Percentiles rank a stretch among this genome's conserved stretches.
Evolutionary conservation across 2,113 vertebrate species (phyloP).

Genomic region (Donacobius atricapilla): DNA sequence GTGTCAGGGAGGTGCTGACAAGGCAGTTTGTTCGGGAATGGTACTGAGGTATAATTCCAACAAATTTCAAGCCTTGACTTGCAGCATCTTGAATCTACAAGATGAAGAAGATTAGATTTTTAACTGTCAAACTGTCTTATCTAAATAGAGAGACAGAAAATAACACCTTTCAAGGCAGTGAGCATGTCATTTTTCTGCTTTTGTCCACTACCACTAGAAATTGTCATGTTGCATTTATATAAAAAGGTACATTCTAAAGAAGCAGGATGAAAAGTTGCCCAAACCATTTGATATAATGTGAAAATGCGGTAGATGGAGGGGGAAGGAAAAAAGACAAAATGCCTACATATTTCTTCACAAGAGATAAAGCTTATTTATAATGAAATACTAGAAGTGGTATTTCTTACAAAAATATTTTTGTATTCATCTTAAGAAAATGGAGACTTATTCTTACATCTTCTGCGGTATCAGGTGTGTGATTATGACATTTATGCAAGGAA

Average conservation of each 20-base stretch:
- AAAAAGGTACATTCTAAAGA: background rate
- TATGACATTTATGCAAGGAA: background rate
- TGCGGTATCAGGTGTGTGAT: background rate
- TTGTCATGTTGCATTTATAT: background rate
- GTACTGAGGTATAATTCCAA: slow-evolving; percentile 89
- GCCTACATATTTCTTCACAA: background rate
- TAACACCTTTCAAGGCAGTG: slow-evolving; percentile 16
- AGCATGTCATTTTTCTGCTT: slow-evolving; percentile 16
- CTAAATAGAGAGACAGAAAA: slow-evolving; percentile 46
- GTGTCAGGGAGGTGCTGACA: slow-evolving; percentile 59
- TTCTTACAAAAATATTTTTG: background rate
- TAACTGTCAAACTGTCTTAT: slow-evolving; percentile 55
- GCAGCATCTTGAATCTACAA: slow-evolving; percentile 93
- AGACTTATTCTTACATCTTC: background rate
- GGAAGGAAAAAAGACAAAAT: background rate
- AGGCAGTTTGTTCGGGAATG: slow-evolving; percentile 54
- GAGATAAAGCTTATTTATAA: background rate
- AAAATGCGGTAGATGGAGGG: background rate
- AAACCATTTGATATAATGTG: background rate
- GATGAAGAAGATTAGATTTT: slow-evolving; percentile 59
- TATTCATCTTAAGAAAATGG: background rate
- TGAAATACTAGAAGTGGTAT: background rate
- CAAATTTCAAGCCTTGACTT: slow-evolving; percentile 88
- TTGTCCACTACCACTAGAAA: slow-evolving; percentile 37
- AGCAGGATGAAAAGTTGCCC: background rate